Conservation (phyloP, 2,113 vertebrate species). For the Tragulus kanchil region DNA sequence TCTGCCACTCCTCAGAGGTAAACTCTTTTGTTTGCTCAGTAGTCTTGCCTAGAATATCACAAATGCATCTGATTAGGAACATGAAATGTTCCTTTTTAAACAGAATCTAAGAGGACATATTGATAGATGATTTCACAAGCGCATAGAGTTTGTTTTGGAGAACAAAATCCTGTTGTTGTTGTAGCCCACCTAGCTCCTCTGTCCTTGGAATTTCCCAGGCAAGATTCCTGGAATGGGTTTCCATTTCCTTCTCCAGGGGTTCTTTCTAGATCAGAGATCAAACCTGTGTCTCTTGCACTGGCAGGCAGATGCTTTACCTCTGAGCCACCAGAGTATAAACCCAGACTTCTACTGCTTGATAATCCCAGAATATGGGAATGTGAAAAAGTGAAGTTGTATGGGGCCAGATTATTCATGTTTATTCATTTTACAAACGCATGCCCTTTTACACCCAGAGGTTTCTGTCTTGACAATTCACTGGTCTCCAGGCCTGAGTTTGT, state of each 20-base stretch:
- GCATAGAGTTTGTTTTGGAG: background rate
- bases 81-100: slow-evolving; percentile 34
- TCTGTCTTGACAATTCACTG: background rate
- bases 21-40: background rate
- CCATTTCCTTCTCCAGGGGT: background rate
- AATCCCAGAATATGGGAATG: background rate
- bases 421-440: background rate
- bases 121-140: background rate
- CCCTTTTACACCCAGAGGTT: background rate
- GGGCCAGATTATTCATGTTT: background rate
- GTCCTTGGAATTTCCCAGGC: background rate
- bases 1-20: slow-evolving; percentile 90
- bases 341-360: background rate
- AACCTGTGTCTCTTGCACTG: background rate
- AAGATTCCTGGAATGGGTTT: background rate
- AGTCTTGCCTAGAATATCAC: fast-evolving
- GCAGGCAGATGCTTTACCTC: background rate
- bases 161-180: background rate
- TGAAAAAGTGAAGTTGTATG: background rate
- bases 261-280: background rate
- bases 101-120: background rate
- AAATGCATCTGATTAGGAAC: background rate
- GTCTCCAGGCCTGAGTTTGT: background rate
- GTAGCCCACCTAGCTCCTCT: background rate
- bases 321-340: background rate